Base-by-base conservation (phyloP, 2,797 vertebrate genomes). In the Liparis tanakae region DNA sequence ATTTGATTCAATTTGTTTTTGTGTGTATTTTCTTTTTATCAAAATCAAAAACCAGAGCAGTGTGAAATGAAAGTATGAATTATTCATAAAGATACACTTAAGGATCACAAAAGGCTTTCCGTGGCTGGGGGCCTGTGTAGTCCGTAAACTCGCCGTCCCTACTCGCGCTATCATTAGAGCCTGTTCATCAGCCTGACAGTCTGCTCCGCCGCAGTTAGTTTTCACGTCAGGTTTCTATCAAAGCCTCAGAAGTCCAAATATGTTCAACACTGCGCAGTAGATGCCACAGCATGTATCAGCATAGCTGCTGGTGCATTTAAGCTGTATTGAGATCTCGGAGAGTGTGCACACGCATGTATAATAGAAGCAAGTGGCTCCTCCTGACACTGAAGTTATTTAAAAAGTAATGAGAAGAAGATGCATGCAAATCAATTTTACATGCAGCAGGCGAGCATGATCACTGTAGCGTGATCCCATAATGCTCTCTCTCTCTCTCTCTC, bases 61-160 rank as follows among this genome's bases (percentile, higher is more conserved):
- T 78, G 74, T 72, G 34, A 84, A 76, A 88, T 80, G 53, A 80
- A 76, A 65, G 33, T 10, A 66, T 84, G 79, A 86, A 83, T 87
- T 75, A 88, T 84, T 85, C 67, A 84, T 78, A 48, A 64, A 74
- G 69, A 66, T 44, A 76, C 73, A 70, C 59, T 75, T 68, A 59
- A 54, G 58, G 63, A 80, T 75, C 76, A 73, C 69, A 86, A 76
- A 83, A 71, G 55, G 56, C 64, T 55, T 78, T 59, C 20, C 6
- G 3, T 58, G 65, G 41, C 78, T 58, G 7, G 30, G 36, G 55
- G 48, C 58, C 67, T 72, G 37, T 44, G 34, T 36, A 46, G 54
- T 51, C 41, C 15, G 50, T 60, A n/a, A 48, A 65, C 50, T 72
- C 53, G 51, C 63, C 54, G 30, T 59, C 68, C 48, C 54, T 8